A percentile compares a stretch with the other conserved stretches of the same genome.
Conservation (phyloP, 2,888 invertebrate species). For the Clostera curtula region DNA sequence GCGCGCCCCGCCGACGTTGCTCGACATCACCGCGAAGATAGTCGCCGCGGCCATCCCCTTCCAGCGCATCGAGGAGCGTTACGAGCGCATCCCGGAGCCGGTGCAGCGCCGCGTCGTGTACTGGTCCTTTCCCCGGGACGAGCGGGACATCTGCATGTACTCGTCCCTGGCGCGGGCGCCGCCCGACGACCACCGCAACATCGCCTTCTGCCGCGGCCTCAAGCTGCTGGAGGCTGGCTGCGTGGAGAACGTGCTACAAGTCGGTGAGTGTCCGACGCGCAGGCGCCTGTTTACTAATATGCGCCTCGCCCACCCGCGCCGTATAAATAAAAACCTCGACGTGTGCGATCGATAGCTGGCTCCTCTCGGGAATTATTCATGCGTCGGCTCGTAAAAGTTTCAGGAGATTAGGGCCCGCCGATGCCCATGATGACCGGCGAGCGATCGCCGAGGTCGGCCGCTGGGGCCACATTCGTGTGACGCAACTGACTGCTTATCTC, state of each 20-base stretch:
- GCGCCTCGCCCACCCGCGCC: conserved; percentile 74
- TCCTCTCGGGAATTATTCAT: conserved; percentile 74
- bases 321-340: conserved; percentile 74
- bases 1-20: conserved; percentile 81
- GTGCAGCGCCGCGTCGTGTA: conserved; percentile 90
- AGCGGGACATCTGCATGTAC: conserved; percentile 93
- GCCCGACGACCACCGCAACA: conserved; percentile 83
- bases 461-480: conserved; percentile 20
- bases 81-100: conserved; percentile 91
- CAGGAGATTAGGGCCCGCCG: conserved; percentile 59
- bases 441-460: conserved; percentile 19
- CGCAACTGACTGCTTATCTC: conserved; percentile 38
- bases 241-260: conserved; percentile 90
- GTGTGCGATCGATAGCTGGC: conserved; percentile 74
- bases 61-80: conserved; percentile 89
- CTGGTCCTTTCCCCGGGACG: conserved; percentile 92
- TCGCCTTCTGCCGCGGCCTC: conserved; percentile 90
- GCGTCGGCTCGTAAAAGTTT: conserved; percentile 64
- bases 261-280: conserved; percentile 82
- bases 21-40: conserved; percentile 88
- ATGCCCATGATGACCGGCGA: conserved; percentile 29
- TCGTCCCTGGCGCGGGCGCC: conserved; percentile 81
- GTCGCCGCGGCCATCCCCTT: conserved; percentile 90
- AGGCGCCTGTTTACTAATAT: conserved; percentile 75
- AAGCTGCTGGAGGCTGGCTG: conserved; percentile 87